Evolutionary conservation across 2,113 vertebrate species (phyloP).

Genomic region (Ceuthmochares aereus): DNA sequence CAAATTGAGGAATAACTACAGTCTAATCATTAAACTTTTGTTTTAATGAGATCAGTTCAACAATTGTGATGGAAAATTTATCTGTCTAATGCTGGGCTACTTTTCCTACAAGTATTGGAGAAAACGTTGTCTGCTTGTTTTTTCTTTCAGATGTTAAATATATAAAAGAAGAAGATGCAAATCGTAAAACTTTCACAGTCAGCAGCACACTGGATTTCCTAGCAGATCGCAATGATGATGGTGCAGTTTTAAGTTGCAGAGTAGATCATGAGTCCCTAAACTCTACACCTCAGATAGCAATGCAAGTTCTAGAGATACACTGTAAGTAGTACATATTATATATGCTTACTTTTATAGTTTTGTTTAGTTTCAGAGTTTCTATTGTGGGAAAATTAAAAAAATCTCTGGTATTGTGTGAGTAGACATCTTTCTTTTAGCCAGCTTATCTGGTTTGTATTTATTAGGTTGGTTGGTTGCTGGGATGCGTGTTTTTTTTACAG

Average conservation of each 20-base stretch:
- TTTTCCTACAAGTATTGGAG: background rate
- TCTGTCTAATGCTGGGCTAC: background rate
- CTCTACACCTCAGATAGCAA: conserved; percentile 90
- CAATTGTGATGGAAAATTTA: background rate
- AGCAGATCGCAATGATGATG: conserved; percentile 90
- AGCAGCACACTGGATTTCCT: conserved; percentile 89
- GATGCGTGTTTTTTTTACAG: background rate
- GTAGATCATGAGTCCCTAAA: conserved; percentile 93
- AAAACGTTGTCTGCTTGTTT: background rate
- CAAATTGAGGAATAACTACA: background rate
- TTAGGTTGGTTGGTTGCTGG: background rate
- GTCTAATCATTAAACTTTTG: background rate
- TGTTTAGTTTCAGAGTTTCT: background rate
- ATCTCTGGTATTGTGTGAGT: background rate
- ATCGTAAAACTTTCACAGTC: conserved; percentile 92
- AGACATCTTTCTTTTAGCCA: background rate
- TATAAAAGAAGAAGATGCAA: conserved; percentile 87
- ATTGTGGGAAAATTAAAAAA: background rate
- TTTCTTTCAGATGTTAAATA: conserved; percentile 83
- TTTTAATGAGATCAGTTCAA: background rate
- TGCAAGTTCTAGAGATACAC: conserved; percentile 96
- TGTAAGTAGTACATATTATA: conserved; percentile 83
- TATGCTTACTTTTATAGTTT: background rate
- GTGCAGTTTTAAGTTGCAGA: conserved; percentile 91
- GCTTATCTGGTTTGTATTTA: background rate